A percentile compares a stretch with the other conserved stretches of the same genome.
These are phyloP conservation scores for Timandra comae DNA, from an alignment of 2,888 invertebrate genomes.

Conservation along the genomic window DNA sequence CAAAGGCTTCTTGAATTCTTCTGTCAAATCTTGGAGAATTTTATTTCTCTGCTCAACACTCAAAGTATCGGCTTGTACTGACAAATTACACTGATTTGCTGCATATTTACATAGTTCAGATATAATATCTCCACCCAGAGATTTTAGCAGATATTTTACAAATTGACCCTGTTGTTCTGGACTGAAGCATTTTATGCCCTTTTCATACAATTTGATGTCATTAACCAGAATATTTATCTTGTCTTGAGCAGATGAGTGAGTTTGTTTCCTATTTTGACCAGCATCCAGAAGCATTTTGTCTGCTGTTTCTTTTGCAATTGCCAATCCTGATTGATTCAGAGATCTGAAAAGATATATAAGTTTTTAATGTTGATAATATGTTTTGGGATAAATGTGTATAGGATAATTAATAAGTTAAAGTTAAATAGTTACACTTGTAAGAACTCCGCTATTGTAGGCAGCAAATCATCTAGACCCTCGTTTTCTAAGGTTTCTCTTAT, in stretches of 20 bases:
- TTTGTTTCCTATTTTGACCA: conserved; percentile 83
- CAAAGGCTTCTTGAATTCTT: conserved; percentile 81
- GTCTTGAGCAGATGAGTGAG: conserved; percentile 88
- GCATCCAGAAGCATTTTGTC: conserved; percentile 84
- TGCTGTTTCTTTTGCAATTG: conserved; percentile 83
- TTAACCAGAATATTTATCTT: conserved; percentile 85
- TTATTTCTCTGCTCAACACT: conserved; percentile 82
- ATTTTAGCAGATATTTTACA: conserved; percentile 89
- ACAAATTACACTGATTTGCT: conserved; percentile 83
- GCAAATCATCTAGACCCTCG: conserved; percentile 84
- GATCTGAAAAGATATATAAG: conserved; percentile 52
- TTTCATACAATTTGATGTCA: conserved; percentile 87
- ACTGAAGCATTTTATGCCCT: conserved; percentile 82
- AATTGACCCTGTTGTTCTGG: conserved; percentile 81
- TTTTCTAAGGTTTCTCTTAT: conserved; percentile 80
- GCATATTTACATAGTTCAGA: conserved; percentile 87
- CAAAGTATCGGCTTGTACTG: conserved; percentile 76
- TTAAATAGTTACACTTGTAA: conserved; percentile 78
- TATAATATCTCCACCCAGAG: conserved; percentile 88
- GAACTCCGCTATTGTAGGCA: conserved; percentile 81
- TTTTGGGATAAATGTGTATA: no score
- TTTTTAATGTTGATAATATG: conserved; percentile 1
- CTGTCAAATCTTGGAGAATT: conserved; percentile 81
- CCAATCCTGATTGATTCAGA: conserved; percentile 81
- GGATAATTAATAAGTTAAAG: no score